Evolutionary conservation across 2,113 vertebrate species (phyloP).

Genomic region (Camelus dromedarius): DNA sequence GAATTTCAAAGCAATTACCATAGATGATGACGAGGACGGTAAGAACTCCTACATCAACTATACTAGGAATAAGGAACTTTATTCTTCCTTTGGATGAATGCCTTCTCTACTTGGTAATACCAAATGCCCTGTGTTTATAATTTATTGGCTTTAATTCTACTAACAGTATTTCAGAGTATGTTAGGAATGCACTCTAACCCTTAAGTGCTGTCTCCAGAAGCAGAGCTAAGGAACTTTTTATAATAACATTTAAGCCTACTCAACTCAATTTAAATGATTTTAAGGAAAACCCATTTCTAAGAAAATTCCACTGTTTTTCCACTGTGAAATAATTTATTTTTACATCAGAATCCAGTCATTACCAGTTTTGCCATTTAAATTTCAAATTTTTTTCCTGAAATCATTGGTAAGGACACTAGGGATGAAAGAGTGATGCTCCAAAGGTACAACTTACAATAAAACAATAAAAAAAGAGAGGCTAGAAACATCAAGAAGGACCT

Average conservation of each 20-base stretch:
- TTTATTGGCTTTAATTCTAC: conserved; percentile 21
- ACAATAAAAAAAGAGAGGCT: conserved; percentile 15
- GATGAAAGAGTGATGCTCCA: background rate
- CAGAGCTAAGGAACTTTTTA: conserved; percentile 18
- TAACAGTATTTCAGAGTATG: conserved; percentile 29
- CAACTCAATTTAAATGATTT: conserved; percentile 38
- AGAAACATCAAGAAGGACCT: background rate
- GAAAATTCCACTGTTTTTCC: background rate
- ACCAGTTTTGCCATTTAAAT: conserved; percentile 1
- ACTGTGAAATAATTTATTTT: conserved; percentile 36
- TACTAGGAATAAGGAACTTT: background rate
- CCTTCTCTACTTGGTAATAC: conserved; percentile 13
- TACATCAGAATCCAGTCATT: background rate
- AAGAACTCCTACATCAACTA: background rate
- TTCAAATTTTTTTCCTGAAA: conserved; percentile 40
- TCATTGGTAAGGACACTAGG: background rate
- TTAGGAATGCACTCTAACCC: background rate
- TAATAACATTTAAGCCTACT: background rate
- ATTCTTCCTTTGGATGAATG: conserved; percentile 2
- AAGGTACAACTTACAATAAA: background rate
- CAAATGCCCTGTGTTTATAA: conserved; percentile 26
- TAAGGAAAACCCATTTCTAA: background rate
- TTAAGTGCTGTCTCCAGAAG: background rate
- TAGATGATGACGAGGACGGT: background rate
- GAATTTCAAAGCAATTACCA: background rate